A percentile compares a stretch with the other conserved stretches of the same genome.
Evolutionary conservation across 2,113 vertebrate genomes (phyloP).

Genomic region (Lonchura striata): DNA sequence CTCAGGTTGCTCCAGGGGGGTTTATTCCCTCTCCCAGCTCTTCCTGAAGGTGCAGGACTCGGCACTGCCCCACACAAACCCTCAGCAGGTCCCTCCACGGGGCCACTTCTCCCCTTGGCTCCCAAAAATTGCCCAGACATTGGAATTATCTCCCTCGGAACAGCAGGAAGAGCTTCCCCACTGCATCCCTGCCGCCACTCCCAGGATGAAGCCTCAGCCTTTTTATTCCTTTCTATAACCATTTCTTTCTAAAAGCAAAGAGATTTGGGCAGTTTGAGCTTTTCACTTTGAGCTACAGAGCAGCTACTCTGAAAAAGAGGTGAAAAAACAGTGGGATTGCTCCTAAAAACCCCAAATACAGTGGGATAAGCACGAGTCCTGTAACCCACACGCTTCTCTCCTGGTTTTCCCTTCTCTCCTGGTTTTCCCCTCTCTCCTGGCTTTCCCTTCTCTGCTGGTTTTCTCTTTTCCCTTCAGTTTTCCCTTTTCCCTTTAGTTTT

Average conservation of each 20-base stretch:
- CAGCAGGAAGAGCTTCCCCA: not conserved
- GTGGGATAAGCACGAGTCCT: fast-evolving
- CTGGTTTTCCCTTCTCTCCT: not conserved
- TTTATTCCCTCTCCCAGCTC: not conserved
- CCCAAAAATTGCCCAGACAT: not conserved
- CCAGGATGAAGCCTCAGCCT: not conserved
- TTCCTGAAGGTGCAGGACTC: not conserved
- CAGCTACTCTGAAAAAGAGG: not conserved
- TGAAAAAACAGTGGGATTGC: fast-evolving
- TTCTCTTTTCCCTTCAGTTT: too few species aligned
- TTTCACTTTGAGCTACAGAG: not conserved
- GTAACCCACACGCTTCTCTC: not conserved
- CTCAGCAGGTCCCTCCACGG: not conserved
- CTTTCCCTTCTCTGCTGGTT: too few species aligned
- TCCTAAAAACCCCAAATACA: not conserved
- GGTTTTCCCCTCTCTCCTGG: too few species aligned
- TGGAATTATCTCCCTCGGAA: not conserved
- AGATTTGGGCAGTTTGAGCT: not conserved
- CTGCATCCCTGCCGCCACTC: not conserved
- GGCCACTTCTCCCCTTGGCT: not conserved
- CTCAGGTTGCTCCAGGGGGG: not conserved
- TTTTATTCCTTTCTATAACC: not conserved
- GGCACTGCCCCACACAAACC: fast-evolving
- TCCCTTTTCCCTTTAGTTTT: too few species aligned
- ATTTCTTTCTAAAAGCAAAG: not conserved